Conservation (phyloP, 2,113 vertebrate species). For the Oreocharis arfaki region DNA sequence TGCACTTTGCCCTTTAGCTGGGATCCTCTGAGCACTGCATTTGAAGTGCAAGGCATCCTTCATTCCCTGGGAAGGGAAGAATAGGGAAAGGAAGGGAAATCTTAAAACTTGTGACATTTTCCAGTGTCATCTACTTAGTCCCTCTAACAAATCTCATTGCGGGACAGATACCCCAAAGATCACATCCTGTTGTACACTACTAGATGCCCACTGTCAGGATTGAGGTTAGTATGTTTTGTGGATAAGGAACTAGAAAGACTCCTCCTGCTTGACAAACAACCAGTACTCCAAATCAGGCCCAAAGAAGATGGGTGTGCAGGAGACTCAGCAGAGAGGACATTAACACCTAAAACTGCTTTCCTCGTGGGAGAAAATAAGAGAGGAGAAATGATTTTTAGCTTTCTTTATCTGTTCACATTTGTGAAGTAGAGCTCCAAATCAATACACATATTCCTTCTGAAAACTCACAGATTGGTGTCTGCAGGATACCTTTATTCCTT, state of each 20-base stretch:
- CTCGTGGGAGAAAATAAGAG: not conserved
- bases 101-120: not conserved
- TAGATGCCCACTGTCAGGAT: not conserved
- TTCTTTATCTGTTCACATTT: conserved; percentile 21
- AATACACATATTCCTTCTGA: conserved; percentile 32
- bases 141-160: not conserved
- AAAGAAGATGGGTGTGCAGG: not conserved
- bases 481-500: conserved; percentile 48
- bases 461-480: conserved; percentile 59
- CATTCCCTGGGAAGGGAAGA: not conserved
- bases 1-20: not conserved
- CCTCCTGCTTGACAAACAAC: not conserved
- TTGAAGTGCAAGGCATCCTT: not conserved
- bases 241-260: not conserved
- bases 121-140: not conserved
- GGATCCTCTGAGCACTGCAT: not conserved
- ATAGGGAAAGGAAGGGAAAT: not conserved
- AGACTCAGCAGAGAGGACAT: not conserved
- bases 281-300: not conserved
- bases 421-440: conserved; percentile 54
- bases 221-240: not conserved
- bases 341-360: conserved; percentile 2
- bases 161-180: not conserved
- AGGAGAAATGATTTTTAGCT: conserved; percentile 32
- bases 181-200: not conserved